phyloP scores from a whole-genome alignment of 2,797 vertebrate species.

The Lycodopsis pacificus region DNA sequence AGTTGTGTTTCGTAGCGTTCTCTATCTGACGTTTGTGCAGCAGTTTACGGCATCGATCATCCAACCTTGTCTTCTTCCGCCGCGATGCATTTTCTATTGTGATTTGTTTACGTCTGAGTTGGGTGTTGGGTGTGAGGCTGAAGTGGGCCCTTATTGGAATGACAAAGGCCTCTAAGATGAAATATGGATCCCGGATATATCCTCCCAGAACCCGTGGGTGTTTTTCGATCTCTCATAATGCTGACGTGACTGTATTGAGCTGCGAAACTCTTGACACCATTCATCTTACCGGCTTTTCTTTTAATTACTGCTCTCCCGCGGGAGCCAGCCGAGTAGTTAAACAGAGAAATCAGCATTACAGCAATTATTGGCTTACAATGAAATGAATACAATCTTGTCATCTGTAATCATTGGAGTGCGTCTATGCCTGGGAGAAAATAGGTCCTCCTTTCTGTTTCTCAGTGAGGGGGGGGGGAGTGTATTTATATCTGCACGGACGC shows the following conservation, averaged over 20 bases:
- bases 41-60: neutral
- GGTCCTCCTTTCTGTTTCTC: constrained; percentile 54
- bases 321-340: constrained; percentile 86
- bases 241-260: constrained; percentile 61
- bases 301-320: constrained; percentile 87
- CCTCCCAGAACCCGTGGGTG: constrained; percentile 36
- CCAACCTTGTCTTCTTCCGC: neutral
- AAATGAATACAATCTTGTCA: constrained; percentile 89
- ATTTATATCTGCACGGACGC: neutral
- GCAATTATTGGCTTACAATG: constrained; percentile 89
- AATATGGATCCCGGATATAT: constrained; percentile 30
- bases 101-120: constrained; percentile 17
- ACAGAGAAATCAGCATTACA: constrained; percentile 87
- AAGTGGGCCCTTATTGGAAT: constrained; percentile 2
- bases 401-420: constrained; percentile 88
- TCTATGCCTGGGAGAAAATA: constrained; percentile 86
- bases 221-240: constrained; percentile 47
- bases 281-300: constrained; percentile 84
- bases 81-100: neutral
- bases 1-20: neutral
- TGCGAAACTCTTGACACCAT: constrained; percentile 78
- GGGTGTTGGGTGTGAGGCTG: constrained; percentile 7
- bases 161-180: constrained; percentile 5
- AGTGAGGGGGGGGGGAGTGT: constrained; percentile 23
- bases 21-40: neutral